phyloP scores from a whole-genome alignment of 2,888 invertebrate species.

The Hyles lineata region DNA sequence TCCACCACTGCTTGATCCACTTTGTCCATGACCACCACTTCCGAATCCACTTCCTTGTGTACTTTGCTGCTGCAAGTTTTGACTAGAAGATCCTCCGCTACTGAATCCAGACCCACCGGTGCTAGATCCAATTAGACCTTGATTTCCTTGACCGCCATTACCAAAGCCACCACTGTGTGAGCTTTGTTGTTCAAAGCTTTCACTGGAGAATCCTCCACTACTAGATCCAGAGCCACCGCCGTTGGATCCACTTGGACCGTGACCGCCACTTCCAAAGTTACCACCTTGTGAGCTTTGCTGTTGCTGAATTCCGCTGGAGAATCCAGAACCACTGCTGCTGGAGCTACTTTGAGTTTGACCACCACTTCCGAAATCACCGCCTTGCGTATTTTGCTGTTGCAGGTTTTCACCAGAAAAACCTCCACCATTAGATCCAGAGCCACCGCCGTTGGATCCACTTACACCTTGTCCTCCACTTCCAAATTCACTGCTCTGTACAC shows the following conservation, averaged over 20 bases:
- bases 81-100: conserved; percentile 25
- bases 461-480: not conserved
- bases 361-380: conserved; percentile 18
- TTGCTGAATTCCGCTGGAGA: not conserved
- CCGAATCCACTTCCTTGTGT: no score
- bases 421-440: conserved; percentile 20
- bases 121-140: conserved; percentile 3
- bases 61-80: not conserved
- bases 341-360: not conserved
- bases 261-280: conserved; percentile 29
- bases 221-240: conserved; percentile 30
- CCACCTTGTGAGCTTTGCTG: not conserved
- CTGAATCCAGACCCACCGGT: conserved; percentile 26
- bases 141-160: conserved; percentile 22
- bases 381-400: conserved; percentile 13
- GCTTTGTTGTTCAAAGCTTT: no score
- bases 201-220: conserved; percentile 20
- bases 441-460: conserved; percentile 14
- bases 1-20: conserved; percentile 10
- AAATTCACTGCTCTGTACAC: no score
- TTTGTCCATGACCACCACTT: not conserved
- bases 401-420: conserved; percentile 21
- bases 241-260: not conserved
- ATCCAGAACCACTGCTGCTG: no score
- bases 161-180: no score